Evolutionary conservation across 2,113 vertebrate species (phyloP).

Genomic region (Melozone crissalis): DNA sequence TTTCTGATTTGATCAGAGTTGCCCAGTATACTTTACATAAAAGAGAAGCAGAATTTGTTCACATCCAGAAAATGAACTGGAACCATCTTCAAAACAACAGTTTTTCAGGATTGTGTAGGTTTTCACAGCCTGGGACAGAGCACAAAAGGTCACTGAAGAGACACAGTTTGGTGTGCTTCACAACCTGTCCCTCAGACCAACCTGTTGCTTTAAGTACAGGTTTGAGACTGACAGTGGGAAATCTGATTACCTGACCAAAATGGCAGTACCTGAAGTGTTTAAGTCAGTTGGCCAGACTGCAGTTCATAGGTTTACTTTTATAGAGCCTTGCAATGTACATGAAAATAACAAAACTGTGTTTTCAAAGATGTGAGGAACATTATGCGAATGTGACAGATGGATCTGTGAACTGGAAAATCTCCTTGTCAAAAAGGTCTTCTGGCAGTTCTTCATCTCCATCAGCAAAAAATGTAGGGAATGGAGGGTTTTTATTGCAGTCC

Average conservation of each 20-base stretch:
- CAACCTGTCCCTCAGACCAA: not conserved
- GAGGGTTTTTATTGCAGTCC: constrained; percentile 75
- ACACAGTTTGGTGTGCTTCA: not conserved
- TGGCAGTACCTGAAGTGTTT: not conserved
- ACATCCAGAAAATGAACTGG: not conserved
- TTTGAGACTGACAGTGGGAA: not conserved
- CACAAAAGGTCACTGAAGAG: not conserved
- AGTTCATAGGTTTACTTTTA: not conserved
- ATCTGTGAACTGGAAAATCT: constrained; percentile 84
- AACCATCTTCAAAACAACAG: not conserved
- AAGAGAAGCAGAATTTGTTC: not conserved
- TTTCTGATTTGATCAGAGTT: not conserved
- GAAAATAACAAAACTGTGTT: not conserved
- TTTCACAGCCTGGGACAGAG: not conserved
- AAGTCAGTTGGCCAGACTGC: not conserved
- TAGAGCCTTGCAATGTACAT: not conserved
- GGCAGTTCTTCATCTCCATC: constrained; percentile 87
- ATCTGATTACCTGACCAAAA: not conserved
- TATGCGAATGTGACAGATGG: constrained; percentile 77
- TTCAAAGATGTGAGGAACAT: not conserved
- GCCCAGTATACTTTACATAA: not conserved
- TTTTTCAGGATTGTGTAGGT: not conserved
- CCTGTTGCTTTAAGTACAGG: not conserved
- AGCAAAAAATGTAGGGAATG: constrained; percentile 92
- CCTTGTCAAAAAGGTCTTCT: constrained; percentile 88